Percentiles rank a stretch among this genome's conserved stretches.
These are phyloP conservation scores for Euglossa dilemma DNA, from an alignment of 1,140 invertebrate species.

Conservation along the genomic window DNA sequence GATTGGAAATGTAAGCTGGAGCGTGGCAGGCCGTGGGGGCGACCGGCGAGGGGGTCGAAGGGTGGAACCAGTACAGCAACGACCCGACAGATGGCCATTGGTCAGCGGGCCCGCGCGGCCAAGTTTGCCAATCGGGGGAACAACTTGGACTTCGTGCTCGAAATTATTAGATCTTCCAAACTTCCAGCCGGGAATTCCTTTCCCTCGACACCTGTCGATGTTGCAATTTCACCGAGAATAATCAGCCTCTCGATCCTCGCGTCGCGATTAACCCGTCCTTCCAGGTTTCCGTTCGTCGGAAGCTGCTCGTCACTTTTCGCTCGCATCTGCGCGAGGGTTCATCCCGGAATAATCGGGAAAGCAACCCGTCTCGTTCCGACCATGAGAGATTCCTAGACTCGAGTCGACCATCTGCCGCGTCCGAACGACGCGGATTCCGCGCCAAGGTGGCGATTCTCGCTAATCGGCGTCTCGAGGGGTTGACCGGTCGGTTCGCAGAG, in stretches of 20 bases:
- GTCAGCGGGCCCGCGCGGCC: constrained; percentile 64
- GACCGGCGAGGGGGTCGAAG: constrained; percentile 35
- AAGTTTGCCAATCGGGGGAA: constrained; percentile 64
- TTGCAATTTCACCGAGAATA: neutral
- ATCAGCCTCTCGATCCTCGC: neutral
- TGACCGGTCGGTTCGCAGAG: neutral
- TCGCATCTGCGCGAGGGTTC: neutral
- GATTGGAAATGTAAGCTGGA: constrained; percentile 80
- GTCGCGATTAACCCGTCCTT: neutral
- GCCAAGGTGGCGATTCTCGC: constrained; percentile 29
- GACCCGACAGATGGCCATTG: constrained; percentile 79
- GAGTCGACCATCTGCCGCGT: constrained; percentile 28
- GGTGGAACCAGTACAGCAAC: constrained; percentile 67
- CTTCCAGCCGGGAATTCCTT: neutral
- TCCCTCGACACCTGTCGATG: constrained; percentile 16
- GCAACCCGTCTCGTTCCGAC: neutral
- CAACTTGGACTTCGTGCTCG: constrained; percentile 39
- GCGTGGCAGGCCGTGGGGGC: constrained; percentile 29
- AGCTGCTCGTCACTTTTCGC: neutral
- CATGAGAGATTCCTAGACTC: neutral
- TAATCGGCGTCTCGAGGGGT: constrained; percentile 29
- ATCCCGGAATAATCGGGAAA: neutral
- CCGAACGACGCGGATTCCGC: too few relatives aligned
- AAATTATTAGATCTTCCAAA: constrained; percentile 39
- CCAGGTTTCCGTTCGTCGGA: neutral